Evolutionary conservation across 2,113 vertebrate species (phyloP).

Genomic region (Euleptes europaea): DNA sequence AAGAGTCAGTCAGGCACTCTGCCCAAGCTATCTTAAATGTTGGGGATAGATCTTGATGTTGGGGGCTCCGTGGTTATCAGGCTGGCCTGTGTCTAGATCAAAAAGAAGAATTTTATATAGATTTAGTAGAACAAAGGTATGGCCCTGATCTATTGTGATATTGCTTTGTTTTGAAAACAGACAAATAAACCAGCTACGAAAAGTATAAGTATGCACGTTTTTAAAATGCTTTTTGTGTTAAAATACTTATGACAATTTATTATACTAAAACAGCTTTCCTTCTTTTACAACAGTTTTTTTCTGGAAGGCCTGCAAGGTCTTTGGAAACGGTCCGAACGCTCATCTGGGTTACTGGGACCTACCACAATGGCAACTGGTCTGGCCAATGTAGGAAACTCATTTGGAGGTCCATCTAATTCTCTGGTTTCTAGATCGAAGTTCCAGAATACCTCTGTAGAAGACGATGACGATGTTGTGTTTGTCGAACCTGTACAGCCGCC

Average conservation of each 20-base stretch:
- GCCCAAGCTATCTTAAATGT: not conserved
- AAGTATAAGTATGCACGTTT: not conserved
- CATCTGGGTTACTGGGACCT: conserved; percentile 74
- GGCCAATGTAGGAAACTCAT: conserved; percentile 81
- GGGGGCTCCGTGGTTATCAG: too few relatives aligned
- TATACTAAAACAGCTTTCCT: conserved; percentile 37
- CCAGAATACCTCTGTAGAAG: conserved; percentile 76
- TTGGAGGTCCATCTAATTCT: conserved; percentile 75
- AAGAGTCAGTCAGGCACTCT: not conserved
- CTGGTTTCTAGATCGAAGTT: conserved; percentile 79
- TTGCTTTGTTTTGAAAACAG: not conserved
- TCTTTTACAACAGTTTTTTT: conserved; percentile 65
- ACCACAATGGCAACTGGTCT: conserved; percentile 87
- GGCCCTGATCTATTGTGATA: not conserved
- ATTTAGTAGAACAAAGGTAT: not conserved
- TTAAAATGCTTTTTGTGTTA: not conserved
- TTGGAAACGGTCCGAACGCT: conserved; percentile 75
- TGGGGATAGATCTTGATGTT: too few relatives aligned
- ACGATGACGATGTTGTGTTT: conserved; percentile 93
- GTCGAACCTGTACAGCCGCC: conserved; percentile 83
- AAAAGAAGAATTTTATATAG: not conserved
- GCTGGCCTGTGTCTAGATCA: not conserved
- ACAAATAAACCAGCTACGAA: not conserved
- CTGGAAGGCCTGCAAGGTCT: conserved; percentile 86
- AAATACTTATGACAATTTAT: not conserved